Base-by-base conservation (phyloP, 30 jellyfish, hydroid and myxozoan genomes). In the Hydractinia symbiolongicarpus region DNA sequence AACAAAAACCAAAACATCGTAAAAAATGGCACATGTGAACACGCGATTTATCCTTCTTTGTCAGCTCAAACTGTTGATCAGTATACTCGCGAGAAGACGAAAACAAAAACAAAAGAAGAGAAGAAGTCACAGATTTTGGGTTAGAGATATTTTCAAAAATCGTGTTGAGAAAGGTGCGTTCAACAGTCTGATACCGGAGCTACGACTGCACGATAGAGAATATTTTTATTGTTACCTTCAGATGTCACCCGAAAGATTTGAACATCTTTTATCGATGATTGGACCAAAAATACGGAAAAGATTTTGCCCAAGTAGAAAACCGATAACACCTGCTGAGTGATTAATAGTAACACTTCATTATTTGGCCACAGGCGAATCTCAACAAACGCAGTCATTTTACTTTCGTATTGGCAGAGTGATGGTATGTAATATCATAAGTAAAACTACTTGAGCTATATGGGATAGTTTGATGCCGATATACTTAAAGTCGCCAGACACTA, bases 341-440 rank as follows among this genome's bases (percentile, higher is more conserved):
- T 69, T 84, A 20, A 61, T 66, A 57, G 40, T 76, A 40, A 84
- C 93, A 57, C 73, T 84, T 15, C 68, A 83, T 53, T 84, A 84
- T 67, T 75, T 84, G 55, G 92, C 93, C 61, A 67, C 89, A 20
- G 93, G 93, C 17, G 88, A 84, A 14, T 50, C 80, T 55, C 93
- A 84, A 77, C 93, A 84, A 56, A 1, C 77, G 68, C 94, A 77
- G 54, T n/a, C n/a, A n/a, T n/a, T n/a, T n/a, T n/a, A n/a, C n/a
- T n/a, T n/a, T n/a, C n/a, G n/a, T n/a, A n/a, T n/a, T n/a, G n/a
- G n/a, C n/a, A n/a, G n/a, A n/a, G n/a, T n/a, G n/a, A n/a, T n/a
- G n/a, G n/a, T n/a, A n/a, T n/a, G n/a, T n/a, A n/a, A n/a, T n/a
- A n/a, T n/a, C n/a, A n/a, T n/a, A n/a, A n/a, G n/a, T n/a, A n/a